phyloP scores from a whole-genome alignment of 2,888 invertebrate species.

The Microchrysa polita region DNA sequence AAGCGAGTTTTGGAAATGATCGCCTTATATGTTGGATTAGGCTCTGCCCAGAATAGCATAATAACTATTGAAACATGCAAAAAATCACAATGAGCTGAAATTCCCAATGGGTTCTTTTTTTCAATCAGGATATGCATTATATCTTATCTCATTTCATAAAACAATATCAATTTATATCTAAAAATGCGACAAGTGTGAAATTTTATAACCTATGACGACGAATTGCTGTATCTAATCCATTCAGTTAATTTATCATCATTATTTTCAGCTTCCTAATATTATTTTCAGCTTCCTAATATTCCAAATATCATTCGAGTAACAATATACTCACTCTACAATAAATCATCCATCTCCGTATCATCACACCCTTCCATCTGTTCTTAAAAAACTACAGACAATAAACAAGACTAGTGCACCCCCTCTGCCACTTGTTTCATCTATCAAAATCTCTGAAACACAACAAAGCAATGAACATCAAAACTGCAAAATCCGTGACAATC shows the following conservation, averaged over 20 bases:
- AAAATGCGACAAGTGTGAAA: constrained; percentile 22
- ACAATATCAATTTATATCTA: background rate
- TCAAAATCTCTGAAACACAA: background rate
- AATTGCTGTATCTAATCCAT: constrained; percentile 11
- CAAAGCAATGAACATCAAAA: constrained; percentile 19
- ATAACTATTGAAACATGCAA: too few relatives aligned
- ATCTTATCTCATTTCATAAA: too few relatives aligned
- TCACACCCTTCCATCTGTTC: constrained; percentile 9
- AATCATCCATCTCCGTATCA: constrained; percentile 4
- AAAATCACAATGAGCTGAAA: too few relatives aligned
- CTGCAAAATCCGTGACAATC: constrained; percentile 46
- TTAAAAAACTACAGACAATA: constrained; percentile 5
- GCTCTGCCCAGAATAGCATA: too few relatives aligned
- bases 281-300: background rate
- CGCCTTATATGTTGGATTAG: too few relatives aligned
- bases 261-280: background rate
- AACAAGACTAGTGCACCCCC: background rate
- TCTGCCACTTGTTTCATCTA: background rate
- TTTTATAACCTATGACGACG: background rate
- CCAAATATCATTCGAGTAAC: background rate
- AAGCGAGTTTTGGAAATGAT: too few relatives aligned
- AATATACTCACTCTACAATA: background rate
- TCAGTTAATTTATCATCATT: constrained; percentile 30
- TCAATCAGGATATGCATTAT: too few relatives aligned
- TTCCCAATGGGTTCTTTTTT: too few relatives aligned